Base-by-base conservation (phyloP, 1,140 invertebrate species). In the Trachelipus rathkii region DNA sequence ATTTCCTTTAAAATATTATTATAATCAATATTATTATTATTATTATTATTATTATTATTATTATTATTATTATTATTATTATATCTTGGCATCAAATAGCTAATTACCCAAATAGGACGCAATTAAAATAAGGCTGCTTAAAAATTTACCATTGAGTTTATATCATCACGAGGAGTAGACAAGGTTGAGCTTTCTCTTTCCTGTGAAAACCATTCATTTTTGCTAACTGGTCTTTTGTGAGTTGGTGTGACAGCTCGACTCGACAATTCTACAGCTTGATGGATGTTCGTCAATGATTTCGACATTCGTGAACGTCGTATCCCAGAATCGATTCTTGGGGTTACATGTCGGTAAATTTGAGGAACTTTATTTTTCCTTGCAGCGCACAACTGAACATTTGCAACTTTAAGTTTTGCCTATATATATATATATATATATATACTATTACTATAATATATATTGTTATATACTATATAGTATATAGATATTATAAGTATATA, bases 371-470 rank as follows among this genome's bases (percentile, higher is more conserved):
- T 15, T 19, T 60, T 13, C 50, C 50, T 60, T 60, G 50, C 11
- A 1, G 50, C 11, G 19, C 50, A 15, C 50, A 60, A 60, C 50
- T 60, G 50, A 1, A 60, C 50, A 60, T 60, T 60, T 8, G 50
- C 50, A 15, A 60, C 50, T 60, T 60, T 60, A 60, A 60, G 50
- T 60, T 60, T 60, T 60, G 19, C 19, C 50, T 60, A 60, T 15
- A 60, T 15, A 60, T 60, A 60, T 15, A 60, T 60, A 33, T 33
- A 33, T 33, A 33, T 33, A 33, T 33, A 33, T 33, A 33, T 33
- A 33, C 6, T n/a, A n/a, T n/a, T n/a, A n/a, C n/a, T n/a, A n/a
- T n/a, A n/a, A n/a, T n/a, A n/a, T n/a, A n/a, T n/a, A n/a, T n/a
- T n/a, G n/a, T n/a, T n/a, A n/a, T n/a, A n/a, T n/a, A n/a, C n/a